A percentile compares a stretch with the other conserved stretches of the same genome.
phyloP scores from a whole-genome alignment of 2,888 invertebrate genomes.

The Linyphia triangularis region DNA sequence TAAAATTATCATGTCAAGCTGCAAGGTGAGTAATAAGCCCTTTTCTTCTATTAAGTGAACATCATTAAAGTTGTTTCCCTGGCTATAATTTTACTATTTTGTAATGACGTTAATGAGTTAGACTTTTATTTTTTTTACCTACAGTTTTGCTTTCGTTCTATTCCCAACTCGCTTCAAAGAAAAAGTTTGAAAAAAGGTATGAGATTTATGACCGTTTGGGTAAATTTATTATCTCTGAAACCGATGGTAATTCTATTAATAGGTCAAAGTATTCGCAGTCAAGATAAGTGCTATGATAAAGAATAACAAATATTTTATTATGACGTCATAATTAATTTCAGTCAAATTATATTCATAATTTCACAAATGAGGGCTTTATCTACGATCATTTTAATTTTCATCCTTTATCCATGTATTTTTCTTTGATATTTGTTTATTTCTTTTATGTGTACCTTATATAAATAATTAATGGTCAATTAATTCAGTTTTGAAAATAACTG shows the following conservation, averaged over 20 bases:
- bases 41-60: conserved; percentile 48
- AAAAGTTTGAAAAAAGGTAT: not conserved
- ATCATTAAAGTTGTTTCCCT: conserved; percentile 59
- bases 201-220: not conserved
- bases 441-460: no score
- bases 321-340: no score
- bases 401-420: no score
- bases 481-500: no score
- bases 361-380: no score
- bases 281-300: no score
- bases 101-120: conserved; percentile 65
- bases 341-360: no score
- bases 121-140: not conserved
- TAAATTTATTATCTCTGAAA: conserved; percentile 13
- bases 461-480: no score
- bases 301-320: no score
- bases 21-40: conserved; percentile 59
- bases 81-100: conserved; percentile 62
- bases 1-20: conserved; percentile 66
- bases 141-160: not conserved
- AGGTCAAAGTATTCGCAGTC: conserved; percentile 9
- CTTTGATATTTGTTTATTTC: no score
- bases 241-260: conserved; percentile 12
- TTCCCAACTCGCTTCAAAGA: no score
- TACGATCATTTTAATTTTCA: no score